Base-by-base conservation (phyloP, 2,113 vertebrate genomes). In the Ochotona curzoniae region DNA sequence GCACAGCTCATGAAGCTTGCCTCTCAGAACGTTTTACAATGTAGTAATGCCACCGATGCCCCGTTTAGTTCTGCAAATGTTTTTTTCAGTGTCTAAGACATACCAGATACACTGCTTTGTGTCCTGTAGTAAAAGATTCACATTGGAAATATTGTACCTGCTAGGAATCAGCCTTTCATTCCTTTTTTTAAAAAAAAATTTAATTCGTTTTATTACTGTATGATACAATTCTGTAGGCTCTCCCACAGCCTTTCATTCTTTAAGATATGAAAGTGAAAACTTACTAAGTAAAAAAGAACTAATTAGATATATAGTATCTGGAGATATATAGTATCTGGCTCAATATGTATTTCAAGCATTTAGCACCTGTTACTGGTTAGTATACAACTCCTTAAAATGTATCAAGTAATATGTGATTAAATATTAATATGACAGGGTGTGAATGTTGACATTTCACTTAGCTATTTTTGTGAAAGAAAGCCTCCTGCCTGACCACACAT, bases 321-420 rank as follows among this genome's bases (percentile, higher is more conserved):
- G n/a, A 71, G 75, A 69, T 90, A 32, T 69, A 51, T 44, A 1
- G 30, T 78, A 87, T 54, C 25, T 79, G 14, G 85, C 60, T 88
- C 38, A 71, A 47, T 76, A 84, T 38, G 26, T 35, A 78, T 93
- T 89, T 87, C 7, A 80, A 51, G 28, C 81, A 81, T 57, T 76
- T 15, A 95, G 28, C 60, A 2, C 30, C 67, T 87, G 21, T 75
- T 89, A 54, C 71, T 79, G 66, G 49, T 83, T 67, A 84, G 61
- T 69, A 84, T 7, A 32, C 28, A 86, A 84, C 26, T 30, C 30
- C 18, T 79, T 75, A 76, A 94, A 88, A 80, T 90, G 86, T 66
- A 71, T 75, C 73, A 91, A 73, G 63, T 80, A 87, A 83, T 83
- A 91, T 87, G 87, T 96, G 35, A 95, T 93, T 89, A 76, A 95